phyloP scores from a whole-genome alignment of 2,113 vertebrate genomes.

The Ptyas mucosa region DNA sequence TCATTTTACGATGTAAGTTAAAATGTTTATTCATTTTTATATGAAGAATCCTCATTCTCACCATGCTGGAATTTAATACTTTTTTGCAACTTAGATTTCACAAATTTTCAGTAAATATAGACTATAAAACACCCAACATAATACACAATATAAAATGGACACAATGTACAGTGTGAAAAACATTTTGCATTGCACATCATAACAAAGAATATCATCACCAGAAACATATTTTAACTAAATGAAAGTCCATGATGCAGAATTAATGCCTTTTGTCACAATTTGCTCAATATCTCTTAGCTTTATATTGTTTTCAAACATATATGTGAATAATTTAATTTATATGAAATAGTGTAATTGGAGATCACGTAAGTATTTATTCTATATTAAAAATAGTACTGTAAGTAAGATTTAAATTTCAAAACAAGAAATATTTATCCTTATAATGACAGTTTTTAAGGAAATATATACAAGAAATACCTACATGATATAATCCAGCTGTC shows the following conservation, averaged over 20 bases:
- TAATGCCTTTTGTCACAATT: neutral
- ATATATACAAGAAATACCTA: neutral
- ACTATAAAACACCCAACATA: neutral
- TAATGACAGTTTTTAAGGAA: neutral
- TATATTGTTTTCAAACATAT: neutral
- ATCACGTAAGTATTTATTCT: neutral
- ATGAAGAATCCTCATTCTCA: neutral
- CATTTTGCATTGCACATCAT: neutral
- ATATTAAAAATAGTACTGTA: neutral
- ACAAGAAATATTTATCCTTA: neutral
- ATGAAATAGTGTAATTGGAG: neutral
- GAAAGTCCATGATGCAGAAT: neutral
- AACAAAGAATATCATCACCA: neutral
- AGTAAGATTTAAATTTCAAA: neutral
- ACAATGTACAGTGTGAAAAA: neutral
- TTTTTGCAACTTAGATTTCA: neutral
- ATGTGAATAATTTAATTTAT: neutral
- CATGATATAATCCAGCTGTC: neutral
- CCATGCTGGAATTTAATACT: neutral
- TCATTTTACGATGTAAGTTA: neutral
- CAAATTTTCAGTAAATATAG: conserved; percentile 27
- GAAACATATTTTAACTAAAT: neutral
- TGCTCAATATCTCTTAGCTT: neutral
- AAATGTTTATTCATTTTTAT: neutral
- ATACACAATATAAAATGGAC: neutral